Evolutionary conservation across 1,140 invertebrate species (phyloP).

Genomic region (Bursaphelenchus mucronatus): DNA sequence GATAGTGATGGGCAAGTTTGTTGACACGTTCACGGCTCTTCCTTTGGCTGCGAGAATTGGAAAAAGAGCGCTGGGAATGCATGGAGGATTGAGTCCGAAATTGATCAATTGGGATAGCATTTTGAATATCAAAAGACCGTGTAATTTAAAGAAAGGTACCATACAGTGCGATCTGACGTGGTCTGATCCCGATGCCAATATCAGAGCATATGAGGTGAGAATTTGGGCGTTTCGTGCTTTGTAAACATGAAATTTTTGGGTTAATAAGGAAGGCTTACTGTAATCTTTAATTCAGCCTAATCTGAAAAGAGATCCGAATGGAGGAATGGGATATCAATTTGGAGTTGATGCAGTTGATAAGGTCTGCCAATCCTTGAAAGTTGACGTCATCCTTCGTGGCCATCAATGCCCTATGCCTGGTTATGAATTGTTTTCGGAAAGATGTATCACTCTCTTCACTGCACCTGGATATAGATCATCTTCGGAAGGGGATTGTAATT

Average conservation of each 20-base stretch:
- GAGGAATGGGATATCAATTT: constrained; percentile 26
- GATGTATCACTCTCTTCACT: constrained; percentile 23
- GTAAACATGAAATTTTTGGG: not conserved
- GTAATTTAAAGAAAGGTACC: not conserved
- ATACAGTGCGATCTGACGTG: constrained; percentile 22
- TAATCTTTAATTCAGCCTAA: constrained; percentile 5
- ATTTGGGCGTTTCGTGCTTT: not conserved
- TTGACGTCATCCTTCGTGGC: constrained; percentile 28
- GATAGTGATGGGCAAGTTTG: constrained; percentile 20
- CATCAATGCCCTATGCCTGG: constrained; percentile 30
- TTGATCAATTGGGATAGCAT: constrained; percentile 16
- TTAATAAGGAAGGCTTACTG: too few relatives aligned
- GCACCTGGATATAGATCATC: constrained; percentile 20
- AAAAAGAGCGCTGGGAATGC: constrained; percentile 19
- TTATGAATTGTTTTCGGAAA: constrained; percentile 15
- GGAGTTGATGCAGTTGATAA: constrained; percentile 18
- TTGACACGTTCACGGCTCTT: constrained; percentile 5
- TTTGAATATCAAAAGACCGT: constrained; percentile 14
- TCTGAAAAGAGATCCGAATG: constrained; percentile 22
- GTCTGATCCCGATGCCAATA: constrained; percentile 21
- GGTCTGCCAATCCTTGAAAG: constrained; percentile 8
- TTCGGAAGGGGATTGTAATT: constrained; percentile 17
- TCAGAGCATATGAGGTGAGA: constrained; percentile 6
- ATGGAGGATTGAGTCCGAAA: constrained; percentile 18
- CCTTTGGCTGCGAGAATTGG: constrained; percentile 7